Evolutionary conservation across 92 coral and sea anemone genomes (phyloP), one percentile per base, ranked within the genome.

Genomic region (Porites rus): DNA sequence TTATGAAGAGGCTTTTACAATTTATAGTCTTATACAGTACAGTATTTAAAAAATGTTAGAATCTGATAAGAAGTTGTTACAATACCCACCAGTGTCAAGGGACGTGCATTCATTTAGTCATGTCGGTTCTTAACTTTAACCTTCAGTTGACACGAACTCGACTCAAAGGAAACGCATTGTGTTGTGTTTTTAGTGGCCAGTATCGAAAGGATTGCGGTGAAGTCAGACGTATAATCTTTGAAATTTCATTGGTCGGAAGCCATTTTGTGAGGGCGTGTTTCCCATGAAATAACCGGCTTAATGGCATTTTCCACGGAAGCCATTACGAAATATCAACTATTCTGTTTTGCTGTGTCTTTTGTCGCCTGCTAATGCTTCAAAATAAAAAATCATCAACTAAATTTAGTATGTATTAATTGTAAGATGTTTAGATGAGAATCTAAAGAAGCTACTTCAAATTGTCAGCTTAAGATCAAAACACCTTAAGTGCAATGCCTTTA

Each of bases 261-360:
- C 67, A 19, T 22, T 68, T 12, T 58, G 18, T 46, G 43, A 25
- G 31, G 56, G 58, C 86, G 69, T 14, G 13, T 24, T 81, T 81
- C 86, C 77, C 69, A 28, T 56, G 16, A 69, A 52, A 61, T 81
- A 31, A 69, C 58, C 69, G 38, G 78, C 22, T 81, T 70, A 58
- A 69, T 71, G 65, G 31, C 51, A 51, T 81, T 38, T 54, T 25
- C 56, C 69, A 81, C 70, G 18, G 19, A 64, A 80, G 69, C 38
- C 69, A 81, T 69, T 81, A 68, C 76, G 16, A 58, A 28, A n/a
- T 70, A 54, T 72, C 14, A 59, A 70, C 60, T 70, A 58, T 69
- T 50, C 13, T 69, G 67, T 19, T 50, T 50, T 18, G 22, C 84
- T 79, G 38, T 56, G 58, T 63, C 61, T 0, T 16, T 62, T 46